Conservation (phyloP, 2,113 vertebrate genomes). For the Chlamydotis undulata region DNA sequence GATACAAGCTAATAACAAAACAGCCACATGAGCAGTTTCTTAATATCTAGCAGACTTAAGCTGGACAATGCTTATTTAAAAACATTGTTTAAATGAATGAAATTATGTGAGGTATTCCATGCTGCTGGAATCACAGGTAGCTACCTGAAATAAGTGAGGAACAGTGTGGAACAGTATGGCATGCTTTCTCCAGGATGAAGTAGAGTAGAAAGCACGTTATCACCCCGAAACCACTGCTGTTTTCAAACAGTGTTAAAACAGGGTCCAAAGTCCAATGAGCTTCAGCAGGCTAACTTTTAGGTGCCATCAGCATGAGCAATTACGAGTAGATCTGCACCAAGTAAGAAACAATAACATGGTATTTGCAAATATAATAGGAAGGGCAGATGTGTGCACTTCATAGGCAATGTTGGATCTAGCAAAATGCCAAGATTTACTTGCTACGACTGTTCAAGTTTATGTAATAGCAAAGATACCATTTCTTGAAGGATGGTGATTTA, state of each 20-base stretch:
- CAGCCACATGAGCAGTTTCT: not conserved
- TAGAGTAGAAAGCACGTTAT: not conserved
- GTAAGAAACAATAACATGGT: not conserved
- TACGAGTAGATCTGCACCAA: not conserved
- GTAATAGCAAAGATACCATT: not conserved
- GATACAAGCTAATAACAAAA: not conserved
- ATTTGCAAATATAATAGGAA: not conserved
- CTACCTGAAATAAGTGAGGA: not conserved
- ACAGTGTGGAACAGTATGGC: accelerated
- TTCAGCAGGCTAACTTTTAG: not conserved
- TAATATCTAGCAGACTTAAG: not conserved
- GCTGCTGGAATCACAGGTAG: not conserved
- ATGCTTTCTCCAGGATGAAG: not conserved
- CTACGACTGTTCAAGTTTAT: not conserved
- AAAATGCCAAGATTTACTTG: not conserved
- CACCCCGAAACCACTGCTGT: not conserved
- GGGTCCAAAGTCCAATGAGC: not conserved
- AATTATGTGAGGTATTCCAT: not conserved
- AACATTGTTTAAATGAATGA: not conserved
- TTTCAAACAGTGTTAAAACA: not conserved
- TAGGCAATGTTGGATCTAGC: not conserved
- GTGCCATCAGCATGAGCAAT: not conserved
- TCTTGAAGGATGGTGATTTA: not conserved
- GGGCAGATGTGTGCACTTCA: not conserved
- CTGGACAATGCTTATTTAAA: not conserved